Percentiles rank a stretch among this genome's conserved stretches.
phyloP scores from a whole-genome alignment of 2,797 vertebrate genomes.

The Margarornis squamiger region DNA sequence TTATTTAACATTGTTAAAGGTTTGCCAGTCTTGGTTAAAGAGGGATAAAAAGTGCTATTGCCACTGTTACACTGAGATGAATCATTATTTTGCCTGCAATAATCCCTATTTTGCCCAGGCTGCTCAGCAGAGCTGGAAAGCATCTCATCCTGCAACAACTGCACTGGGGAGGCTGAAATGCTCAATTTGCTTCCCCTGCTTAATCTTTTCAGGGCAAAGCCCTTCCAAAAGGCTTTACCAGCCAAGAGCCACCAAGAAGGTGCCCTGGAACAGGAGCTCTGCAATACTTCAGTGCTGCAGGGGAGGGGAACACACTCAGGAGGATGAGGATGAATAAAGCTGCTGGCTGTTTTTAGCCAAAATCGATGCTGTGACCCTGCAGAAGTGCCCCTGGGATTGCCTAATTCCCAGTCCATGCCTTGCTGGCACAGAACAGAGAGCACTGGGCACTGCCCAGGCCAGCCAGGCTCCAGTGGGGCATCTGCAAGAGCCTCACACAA shows the following conservation, averaged over 20 bases:
- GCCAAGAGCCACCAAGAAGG: background rate
- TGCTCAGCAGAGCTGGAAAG: background rate
- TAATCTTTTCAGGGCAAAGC: background rate
- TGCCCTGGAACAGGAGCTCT: background rate
- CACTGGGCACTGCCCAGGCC: background rate
- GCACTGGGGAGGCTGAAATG: background rate
- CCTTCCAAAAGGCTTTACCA: background rate
- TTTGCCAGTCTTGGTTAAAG: background rate
- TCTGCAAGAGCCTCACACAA: background rate
- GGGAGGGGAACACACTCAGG: background rate
- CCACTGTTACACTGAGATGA: background rate
- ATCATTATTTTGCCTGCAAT: background rate
- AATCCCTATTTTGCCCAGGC: background rate
- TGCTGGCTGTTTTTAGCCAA: background rate
- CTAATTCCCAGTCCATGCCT: background rate
- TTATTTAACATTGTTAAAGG: background rate
- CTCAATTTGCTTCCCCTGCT: background rate
- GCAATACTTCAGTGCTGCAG: background rate
- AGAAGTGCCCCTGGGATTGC: background rate
- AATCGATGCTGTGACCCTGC: background rate
- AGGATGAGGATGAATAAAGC: background rate
- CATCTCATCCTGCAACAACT: background rate
- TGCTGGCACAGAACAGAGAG: background rate
- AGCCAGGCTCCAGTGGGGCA: background rate
- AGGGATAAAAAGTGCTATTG: background rate